Conservation (phyloP, 2,797 vertebrate genomes). For the Sylvilagus floridanus region DNA sequence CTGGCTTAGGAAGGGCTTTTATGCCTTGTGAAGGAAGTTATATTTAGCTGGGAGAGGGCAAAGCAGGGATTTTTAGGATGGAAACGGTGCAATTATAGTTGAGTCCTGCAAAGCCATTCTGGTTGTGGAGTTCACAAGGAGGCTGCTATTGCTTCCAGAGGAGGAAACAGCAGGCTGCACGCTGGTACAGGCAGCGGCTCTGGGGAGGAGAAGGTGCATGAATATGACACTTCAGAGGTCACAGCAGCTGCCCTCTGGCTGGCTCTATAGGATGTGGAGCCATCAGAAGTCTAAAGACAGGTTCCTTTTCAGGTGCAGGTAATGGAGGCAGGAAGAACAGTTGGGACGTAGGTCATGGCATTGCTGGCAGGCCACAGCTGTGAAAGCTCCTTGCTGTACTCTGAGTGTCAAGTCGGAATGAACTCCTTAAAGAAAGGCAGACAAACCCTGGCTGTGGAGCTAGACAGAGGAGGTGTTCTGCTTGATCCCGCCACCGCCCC, state of each 20-base stretch:
- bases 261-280: accelerated
- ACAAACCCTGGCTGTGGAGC: neutral
- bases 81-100: neutral
- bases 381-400: accelerated
- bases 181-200: no score
- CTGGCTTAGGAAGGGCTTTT: neutral
- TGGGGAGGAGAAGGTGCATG: no score
- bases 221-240: neutral
- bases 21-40: neutral
- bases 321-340: neutral
- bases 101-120: neutral
- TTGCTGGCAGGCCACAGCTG: neutral
- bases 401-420: neutral
- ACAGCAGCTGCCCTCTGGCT: neutral
- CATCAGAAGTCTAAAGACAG: neutral
- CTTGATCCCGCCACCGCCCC: neutral
- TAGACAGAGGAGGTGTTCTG: no score
- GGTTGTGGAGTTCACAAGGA: neutral
- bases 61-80: neutral
- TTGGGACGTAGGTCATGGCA: neutral
- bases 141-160: no score
- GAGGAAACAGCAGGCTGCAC: neutral
- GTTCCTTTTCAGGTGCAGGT: neutral
- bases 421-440: neutral
- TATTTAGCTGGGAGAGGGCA: neutral